phyloP scores from a whole-genome alignment of 2,113 vertebrate genomes.

The Leptobrachium ailaonicum region DNA sequence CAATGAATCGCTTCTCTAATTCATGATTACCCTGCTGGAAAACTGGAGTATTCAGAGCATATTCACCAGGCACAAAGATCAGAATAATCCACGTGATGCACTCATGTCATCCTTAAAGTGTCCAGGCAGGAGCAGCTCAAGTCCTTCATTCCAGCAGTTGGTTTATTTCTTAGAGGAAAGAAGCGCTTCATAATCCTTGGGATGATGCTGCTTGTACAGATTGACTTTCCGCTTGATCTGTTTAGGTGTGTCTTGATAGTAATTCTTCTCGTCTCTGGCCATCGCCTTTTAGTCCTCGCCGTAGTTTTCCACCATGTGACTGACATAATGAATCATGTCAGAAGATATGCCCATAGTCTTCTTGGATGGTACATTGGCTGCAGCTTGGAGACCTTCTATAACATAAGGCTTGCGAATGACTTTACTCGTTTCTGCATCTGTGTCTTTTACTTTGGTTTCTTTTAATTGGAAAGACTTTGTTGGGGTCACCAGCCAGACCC shows the following conservation, averaged over 20 bases:
- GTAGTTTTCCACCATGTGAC: slow-evolving; percentile 86
- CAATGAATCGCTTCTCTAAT: too few species aligned
- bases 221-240: slow-evolving; percentile 90
- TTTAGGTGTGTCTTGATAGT: slow-evolving; percentile 96
- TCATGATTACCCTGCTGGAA: too few species aligned
- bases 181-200: slow-evolving; percentile 74
- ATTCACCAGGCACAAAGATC: too few species aligned
- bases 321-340: slow-evolving; percentile 85
- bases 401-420: slow-evolving; percentile 70
- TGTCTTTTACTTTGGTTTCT: slow-evolving; percentile 53
- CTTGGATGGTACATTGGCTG: slow-evolving; percentile 75
- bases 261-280: slow-evolving; percentile 95
- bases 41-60: too few species aligned
- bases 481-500: slow-evolving; percentile 85
- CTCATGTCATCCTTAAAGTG: too few species aligned
- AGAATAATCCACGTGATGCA: too few species aligned
- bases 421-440: slow-evolving; percentile 34
- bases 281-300: slow-evolving; percentile 91
- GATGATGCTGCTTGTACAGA: slow-evolving; percentile 83
- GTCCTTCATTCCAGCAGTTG: too few species aligned
- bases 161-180: slow-evolving; percentile 50
- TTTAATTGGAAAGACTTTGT: slow-evolving; percentile 73
- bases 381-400: slow-evolving; percentile 80
- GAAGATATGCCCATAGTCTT: slow-evolving; percentile 80
- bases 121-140: too few species aligned